These are phyloP conservation scores for Babyrousa celebensis DNA, from an alignment of 2,797 vertebrate species.

Conservation along the genomic window DNA sequence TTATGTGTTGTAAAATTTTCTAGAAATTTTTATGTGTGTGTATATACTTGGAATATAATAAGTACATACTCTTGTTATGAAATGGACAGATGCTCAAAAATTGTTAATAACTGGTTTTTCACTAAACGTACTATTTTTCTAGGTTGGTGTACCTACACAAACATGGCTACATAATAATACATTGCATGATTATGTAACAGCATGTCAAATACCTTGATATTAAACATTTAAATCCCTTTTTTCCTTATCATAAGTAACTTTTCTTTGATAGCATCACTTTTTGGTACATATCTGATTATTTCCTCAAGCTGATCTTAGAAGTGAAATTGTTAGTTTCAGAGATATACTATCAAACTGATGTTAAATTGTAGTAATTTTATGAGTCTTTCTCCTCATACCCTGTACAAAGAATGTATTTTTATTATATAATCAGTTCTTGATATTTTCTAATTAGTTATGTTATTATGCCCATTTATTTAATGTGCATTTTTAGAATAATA, in stretches of 20 bases:
- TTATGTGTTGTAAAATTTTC: not conserved
- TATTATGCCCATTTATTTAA: not conserved
- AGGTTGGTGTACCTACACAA: not conserved
- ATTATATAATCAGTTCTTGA: not conserved
- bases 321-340: not conserved
- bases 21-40: not conserved
- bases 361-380: not conserved
- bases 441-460: not conserved
- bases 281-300: not conserved
- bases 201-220: not conserved
- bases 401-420: not conserved
- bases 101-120: not conserved
- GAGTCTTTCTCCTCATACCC: not conserved
- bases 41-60: not conserved
- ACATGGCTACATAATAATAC: not conserved
- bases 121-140: not conserved
- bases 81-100: not conserved
- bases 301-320: conserved; percentile 15
- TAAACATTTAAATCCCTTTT: not conserved
- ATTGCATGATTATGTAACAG: not conserved
- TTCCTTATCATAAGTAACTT: not conserved
- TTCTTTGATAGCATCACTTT: not conserved
- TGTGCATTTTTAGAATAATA: conserved; percentile 2
- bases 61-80: not conserved
- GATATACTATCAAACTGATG: not conserved